phyloP scores from a whole-genome alignment of 2,888 invertebrate genomes.

The Notocelia uddmanniana region DNA sequence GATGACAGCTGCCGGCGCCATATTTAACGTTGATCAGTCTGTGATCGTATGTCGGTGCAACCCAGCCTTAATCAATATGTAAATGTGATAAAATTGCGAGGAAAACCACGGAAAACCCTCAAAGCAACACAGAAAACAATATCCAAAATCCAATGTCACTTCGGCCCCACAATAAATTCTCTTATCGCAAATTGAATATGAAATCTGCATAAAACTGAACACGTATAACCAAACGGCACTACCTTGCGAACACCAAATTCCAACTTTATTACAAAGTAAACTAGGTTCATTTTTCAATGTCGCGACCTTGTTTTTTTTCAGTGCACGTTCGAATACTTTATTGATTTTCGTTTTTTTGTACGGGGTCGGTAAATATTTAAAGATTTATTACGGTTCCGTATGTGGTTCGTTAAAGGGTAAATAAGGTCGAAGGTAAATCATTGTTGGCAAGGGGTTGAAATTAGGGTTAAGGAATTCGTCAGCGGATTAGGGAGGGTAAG shows the following conservation, averaged over 20 bases:
- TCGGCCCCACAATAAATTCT: slow-evolving; percentile 46
- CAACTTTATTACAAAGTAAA: background rate
- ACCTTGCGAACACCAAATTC: background rate
- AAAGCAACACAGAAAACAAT: slow-evolving; percentile 34
- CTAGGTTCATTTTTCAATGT: background rate
- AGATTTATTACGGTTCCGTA: slow-evolving; percentile 43
- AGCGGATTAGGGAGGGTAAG: slow-evolving; percentile 8
- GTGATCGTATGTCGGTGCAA: too few relatives aligned
- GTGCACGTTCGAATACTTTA: slow-evolving; percentile 39
- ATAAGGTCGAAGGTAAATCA: slow-evolving; percentile 42
- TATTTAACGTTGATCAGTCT: too few relatives aligned
- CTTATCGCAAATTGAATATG: slow-evolving; percentile 50
- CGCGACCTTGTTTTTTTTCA: slow-evolving; percentile 34
- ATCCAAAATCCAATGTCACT: slow-evolving; percentile 30
- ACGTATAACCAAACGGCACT: slow-evolving; percentile 15
- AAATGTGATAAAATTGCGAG: slow-evolving; percentile 3
- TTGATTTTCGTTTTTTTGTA: slow-evolving; percentile 42
- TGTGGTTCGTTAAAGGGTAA: slow-evolving; percentile 41
- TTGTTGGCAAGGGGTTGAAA: slow-evolving; percentile 30
- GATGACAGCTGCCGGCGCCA: too few relatives aligned
- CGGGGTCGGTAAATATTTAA: slow-evolving; percentile 40
- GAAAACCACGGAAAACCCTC: slow-evolving; percentile 21
- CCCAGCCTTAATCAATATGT: background rate
- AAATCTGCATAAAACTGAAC: slow-evolving; percentile 46
- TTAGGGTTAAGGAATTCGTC: slow-evolving; percentile 30